Evolutionary conservation across 2,113 vertebrate genomes (phyloP).

Genomic region (Xenopus borealis): DNA sequence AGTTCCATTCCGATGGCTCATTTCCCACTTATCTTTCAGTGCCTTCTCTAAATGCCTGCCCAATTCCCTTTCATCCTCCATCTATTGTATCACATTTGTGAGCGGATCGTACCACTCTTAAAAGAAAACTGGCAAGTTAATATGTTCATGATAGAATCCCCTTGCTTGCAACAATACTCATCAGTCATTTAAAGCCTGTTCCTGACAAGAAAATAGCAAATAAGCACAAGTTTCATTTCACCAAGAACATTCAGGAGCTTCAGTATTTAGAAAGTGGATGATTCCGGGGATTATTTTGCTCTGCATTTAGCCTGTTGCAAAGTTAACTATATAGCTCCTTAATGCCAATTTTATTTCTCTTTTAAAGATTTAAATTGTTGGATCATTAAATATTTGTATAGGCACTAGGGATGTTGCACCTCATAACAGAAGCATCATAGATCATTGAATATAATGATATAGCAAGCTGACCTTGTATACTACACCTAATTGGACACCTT

Average conservation of each 20-base stretch:
- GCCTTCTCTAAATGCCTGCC: slow-evolving; percentile 35
- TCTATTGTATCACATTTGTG: slow-evolving; percentile 31
- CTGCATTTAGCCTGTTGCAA: not conserved
- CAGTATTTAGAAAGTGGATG: slow-evolving; percentile 7
- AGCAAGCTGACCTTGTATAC: no score
- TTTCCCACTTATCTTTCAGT: slow-evolving; percentile 39
- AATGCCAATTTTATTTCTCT: no score
- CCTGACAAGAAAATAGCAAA: slow-evolving; percentile 42
- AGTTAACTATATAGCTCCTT: slow-evolving; percentile 1
- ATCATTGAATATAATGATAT: no score
- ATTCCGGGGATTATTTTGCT: not conserved
- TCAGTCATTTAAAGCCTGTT: slow-evolving; percentile 42
- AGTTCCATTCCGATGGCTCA: slow-evolving; percentile 41
- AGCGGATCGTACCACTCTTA: slow-evolving; percentile 23
- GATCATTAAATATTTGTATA: no score
- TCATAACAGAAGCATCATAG: no score
- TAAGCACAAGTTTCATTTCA: slow-evolving; percentile 36
- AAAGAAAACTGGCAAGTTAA: slow-evolving; percentile 41
- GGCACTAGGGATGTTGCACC: no score
- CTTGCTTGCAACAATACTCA: slow-evolving; percentile 30
- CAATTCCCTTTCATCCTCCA: slow-evolving; percentile 27
- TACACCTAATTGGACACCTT: no score
- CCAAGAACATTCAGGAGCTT: slow-evolving; percentile 12
- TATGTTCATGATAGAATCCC: slow-evolving; percentile 29
- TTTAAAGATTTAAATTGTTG: no score